Evolutionary conservation across 35 echinoderm and acorn worm genomes (phyloP), one percentile per base, ranked within the genome.

Genomic region (Acanthaster planci): DNA sequence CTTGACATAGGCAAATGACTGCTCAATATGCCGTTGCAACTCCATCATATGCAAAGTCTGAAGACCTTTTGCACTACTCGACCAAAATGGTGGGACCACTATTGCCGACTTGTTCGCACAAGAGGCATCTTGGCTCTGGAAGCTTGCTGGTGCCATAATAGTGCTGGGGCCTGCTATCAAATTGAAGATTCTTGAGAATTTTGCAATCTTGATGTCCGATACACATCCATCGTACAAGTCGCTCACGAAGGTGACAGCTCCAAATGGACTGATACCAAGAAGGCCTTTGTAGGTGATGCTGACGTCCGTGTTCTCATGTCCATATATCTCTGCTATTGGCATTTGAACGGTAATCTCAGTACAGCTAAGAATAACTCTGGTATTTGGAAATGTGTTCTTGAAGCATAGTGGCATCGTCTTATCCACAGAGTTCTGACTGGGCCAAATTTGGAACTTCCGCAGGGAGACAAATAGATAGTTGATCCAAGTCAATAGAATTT

Each of bases 211-310:
- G 7, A 26, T 6, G 34, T 72, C 23, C 0, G 64, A 72, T 19
- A 72, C 9, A 34, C 64, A 72, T 26, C 64, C 64, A 30, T 26
- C 26, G n/a, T 72, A 72, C 29, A 72, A 23, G 64, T 72, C 23
- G 34, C 64, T 72, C 26, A 72, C 64, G 30, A 72, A 72, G 22
- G 23, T 72, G 64, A 72, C 64, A 9, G 64, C 64, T 30, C 64
- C 64, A 29, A 26, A 26, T 2, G 64, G 64, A 29, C 64, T 72
- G 8, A 72, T 72, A 26, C 64, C 64, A 26, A 72, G 23, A 19
- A 72, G 64, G 7, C 64, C 64, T 26, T 72, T 72, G 64, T 26
- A 72, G 64, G 64, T 72, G 22, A 34, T 2, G 29, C 18, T 31
- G 64, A 72, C 64, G 34, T 34, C 14, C 42, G 42, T 6, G 12